Base-by-base conservation (phyloP, 2,797 vertebrate species). In the Cercopithecus mitis region DNA sequence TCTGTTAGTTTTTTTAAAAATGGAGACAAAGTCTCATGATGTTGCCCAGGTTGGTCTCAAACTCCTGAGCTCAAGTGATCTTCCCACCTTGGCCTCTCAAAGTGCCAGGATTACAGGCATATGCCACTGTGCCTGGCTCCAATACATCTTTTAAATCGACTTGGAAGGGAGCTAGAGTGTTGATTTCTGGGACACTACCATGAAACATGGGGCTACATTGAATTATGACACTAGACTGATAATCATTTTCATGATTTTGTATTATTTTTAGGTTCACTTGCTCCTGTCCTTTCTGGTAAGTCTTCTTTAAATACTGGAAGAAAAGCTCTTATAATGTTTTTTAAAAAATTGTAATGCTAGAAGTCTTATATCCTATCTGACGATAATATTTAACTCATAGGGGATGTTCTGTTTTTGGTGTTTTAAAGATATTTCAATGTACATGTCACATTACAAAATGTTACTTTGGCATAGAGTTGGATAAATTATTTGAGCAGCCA, bases 241-340 rank as follows among this genome's bases (percentile, higher is more conserved):
- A 55, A 55, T 55, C 52, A 22, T 73, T 91, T 96, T 97, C 75
- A 36, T 96, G 19, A 22, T 91, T 96, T 96, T 88, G 14, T 82
- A n/a, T 95, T 96, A 22, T 81, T 52, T 39, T 25, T 89, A 98
- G 97, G 92, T 7, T 89, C 90, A 43, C 19, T 87, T 33, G 10
- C 4, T 88, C 97, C 76, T 79, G 30, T 98, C 93, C 9, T 96
- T 87, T 14, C 20, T 45, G 97, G 98, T 98, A 96, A 98, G 97
- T 97, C 92, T 91, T 79, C 58, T 90, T 90, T 94, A 95, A 95
- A 88, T 90, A 85, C n/a, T 45, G 91, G 5, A 75, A 93, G 58
- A 77, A 94, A 90, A 72, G 1, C 45, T 80, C 25, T 96, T 88
- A 86, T 33, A 5, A 19, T 76, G 11, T 81, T 86, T 97, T 95